These are phyloP conservation scores for Girardia tigrina DNA, from an alignment of 2,888 invertebrate species.

Conservation along the genomic window DNA sequence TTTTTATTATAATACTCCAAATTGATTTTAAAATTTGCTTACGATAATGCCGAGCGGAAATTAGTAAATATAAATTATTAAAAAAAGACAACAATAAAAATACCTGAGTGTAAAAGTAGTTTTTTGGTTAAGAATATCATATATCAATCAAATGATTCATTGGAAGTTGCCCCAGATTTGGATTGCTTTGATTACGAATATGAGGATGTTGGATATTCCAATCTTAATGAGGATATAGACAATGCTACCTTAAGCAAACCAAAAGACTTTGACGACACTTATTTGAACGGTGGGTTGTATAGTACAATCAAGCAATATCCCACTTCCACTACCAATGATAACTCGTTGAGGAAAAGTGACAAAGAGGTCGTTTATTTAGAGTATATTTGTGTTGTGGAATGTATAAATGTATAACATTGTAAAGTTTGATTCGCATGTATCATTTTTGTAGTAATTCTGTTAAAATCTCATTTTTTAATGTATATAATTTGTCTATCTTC, in stretches of 20 bases:
- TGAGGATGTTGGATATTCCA: not conserved
- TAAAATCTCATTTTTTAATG: too few species aligned
- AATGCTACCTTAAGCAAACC: not conserved
- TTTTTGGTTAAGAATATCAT: slow-evolving; percentile 23
- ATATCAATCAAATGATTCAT: not conserved
- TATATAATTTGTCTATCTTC: too few species aligned
- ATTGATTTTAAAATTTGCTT: too few species aligned
- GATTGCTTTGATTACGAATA: slow-evolving; percentile 6
- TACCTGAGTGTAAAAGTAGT: too few species aligned
- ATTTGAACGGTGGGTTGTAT: not conserved
- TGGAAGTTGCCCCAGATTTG: slow-evolving; percentile 14
- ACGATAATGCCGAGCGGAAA: too few species aligned
- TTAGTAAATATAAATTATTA: too few species aligned
- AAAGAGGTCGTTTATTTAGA: not conserved
- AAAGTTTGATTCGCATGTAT: too few species aligned
- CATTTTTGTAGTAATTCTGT: too few species aligned
- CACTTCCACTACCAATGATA: not conserved
- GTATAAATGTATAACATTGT: too few species aligned
- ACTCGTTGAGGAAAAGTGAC: not conserved
- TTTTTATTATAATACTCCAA: too few species aligned
- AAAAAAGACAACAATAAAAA: too few species aligned
- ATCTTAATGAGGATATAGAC: slow-evolving; percentile 10
- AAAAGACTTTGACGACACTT: not conserved
- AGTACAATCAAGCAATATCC: slow-evolving; percentile 3
- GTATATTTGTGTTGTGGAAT: too few species aligned